Conservation (phyloP, 2,113 vertebrate genomes). For the Zootoca vivipara region DNA sequence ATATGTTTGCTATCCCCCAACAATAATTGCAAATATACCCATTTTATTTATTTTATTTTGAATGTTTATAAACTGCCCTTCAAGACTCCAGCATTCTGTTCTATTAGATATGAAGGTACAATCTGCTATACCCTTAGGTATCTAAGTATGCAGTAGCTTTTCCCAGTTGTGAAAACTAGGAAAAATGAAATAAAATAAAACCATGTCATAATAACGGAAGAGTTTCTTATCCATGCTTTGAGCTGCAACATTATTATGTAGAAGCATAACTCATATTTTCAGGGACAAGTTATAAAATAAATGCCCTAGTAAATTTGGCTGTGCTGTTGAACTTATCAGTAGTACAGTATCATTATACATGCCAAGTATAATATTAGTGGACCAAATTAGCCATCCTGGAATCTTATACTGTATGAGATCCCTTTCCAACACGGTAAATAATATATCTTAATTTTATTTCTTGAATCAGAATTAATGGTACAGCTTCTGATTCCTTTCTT, state of each 20-base stretch:
- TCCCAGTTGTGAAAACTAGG: background rate
- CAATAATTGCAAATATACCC: background rate
- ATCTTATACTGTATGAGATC: background rate
- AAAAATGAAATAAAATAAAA: background rate
- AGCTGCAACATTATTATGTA: background rate
- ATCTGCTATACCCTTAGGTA: background rate
- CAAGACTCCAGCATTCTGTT: background rate
- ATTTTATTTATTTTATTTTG: background rate
- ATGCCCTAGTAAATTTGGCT: background rate
- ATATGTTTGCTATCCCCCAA: background rate
- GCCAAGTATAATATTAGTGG: background rate
- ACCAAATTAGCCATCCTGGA: background rate
- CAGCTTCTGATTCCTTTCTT: background rate
- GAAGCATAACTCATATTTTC: background rate
- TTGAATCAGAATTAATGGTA: background rate
- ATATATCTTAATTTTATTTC: background rate
- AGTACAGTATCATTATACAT: background rate
- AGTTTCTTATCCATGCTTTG: background rate
- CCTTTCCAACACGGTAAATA: background rate
- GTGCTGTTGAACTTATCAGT: background rate
- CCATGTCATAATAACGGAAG: background rate
- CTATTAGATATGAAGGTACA: background rate
- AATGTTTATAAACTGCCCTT: background rate
- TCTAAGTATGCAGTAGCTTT: background rate
- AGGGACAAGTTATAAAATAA: background rate